Evolutionary conservation across 2,888 invertebrate genomes (phyloP).

Genomic region (Poecilobothrus nobilitatus): DNA sequence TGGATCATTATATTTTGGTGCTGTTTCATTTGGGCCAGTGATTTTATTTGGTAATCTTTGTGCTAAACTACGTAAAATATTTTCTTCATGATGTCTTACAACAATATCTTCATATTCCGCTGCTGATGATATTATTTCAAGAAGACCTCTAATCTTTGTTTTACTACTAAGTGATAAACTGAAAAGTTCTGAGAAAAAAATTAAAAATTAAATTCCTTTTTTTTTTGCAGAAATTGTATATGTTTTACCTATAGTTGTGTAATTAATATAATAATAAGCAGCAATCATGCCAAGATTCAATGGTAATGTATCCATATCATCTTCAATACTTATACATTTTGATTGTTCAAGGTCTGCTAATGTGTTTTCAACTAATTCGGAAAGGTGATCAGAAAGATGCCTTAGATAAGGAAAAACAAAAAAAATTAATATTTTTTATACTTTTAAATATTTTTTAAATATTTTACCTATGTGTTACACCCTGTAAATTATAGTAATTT

Average conservation of each 20-base stretch:
- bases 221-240: neutral
- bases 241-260: slow-evolving; percentile 87
- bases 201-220: slow-evolving; percentile 8
- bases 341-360: slow-evolving; percentile 90
- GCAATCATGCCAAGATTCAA: slow-evolving; percentile 99
- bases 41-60: slow-evolving; percentile 55
- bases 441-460: neutral
- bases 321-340: slow-evolving; percentile 95
- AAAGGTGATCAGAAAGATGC: slow-evolving; percentile 95
- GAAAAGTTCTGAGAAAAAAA: slow-evolving; percentile 73
- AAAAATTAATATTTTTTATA: too few relatives aligned
- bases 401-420: slow-evolving; percentile 45
- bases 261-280: slow-evolving; percentile 99
- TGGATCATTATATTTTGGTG: slow-evolving; percentile 87
- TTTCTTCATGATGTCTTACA: slow-evolving; percentile 91
- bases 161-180: slow-evolving; percentile 92
- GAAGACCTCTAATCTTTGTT: slow-evolving; percentile 91
- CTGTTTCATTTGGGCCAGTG: slow-evolving; percentile 50
- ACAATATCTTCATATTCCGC: slow-evolving; percentile 93
- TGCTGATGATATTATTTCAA: slow-evolving; percentile 97
- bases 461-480: slow-evolving; percentile 70
- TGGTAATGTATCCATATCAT: slow-evolving; percentile 95
- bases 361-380: slow-evolving; percentile 94
- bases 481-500: slow-evolving; percentile 97
- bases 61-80: slow-evolving; percentile 57